phyloP scores from a whole-genome alignment of 2,797 vertebrate genomes.

The Phylloscopus collybita region DNA sequence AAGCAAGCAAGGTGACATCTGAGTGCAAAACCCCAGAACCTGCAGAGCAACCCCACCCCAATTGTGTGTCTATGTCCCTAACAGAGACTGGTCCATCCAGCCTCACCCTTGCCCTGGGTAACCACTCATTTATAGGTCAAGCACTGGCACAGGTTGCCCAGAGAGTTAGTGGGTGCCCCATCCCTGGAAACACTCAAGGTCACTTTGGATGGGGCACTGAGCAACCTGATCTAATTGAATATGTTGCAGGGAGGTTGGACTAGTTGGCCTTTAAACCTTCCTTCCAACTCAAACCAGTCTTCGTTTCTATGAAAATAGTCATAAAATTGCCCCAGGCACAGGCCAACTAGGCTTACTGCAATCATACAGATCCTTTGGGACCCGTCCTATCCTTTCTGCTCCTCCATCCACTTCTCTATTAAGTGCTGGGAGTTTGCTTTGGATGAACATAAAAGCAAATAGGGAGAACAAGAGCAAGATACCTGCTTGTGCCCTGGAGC shows the following conservation, averaged over 20 bases:
- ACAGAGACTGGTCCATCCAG: not conserved
- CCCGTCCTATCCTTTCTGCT: accelerated
- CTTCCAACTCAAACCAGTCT: not conserved
- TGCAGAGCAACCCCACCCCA: not conserved
- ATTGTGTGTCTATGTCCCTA: accelerated
- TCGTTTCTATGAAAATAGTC: not conserved
- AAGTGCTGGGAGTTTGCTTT: not conserved
- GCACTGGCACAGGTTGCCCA: not conserved
- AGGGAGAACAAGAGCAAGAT: not conserved
- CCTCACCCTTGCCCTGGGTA: not conserved
- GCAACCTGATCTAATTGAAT: not conserved
- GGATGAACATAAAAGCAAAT: not conserved
- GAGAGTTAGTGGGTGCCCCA: not conserved
- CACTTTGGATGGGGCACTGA: not conserved
- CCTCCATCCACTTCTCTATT: not conserved
- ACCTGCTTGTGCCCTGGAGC: not conserved
- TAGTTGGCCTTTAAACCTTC: not conserved
- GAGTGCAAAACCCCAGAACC: not conserved
- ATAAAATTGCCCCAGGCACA: not conserved
- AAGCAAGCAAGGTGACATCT: not conserved
- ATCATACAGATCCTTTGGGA: not conserved
- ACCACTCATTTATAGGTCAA: not conserved
- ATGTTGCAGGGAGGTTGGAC: not conserved
- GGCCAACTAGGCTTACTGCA: not conserved
- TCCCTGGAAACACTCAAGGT: not conserved